Evolutionary conservation across 2,797 vertebrate genomes (phyloP).

Genomic region (Gallinago solitaria): DNA sequence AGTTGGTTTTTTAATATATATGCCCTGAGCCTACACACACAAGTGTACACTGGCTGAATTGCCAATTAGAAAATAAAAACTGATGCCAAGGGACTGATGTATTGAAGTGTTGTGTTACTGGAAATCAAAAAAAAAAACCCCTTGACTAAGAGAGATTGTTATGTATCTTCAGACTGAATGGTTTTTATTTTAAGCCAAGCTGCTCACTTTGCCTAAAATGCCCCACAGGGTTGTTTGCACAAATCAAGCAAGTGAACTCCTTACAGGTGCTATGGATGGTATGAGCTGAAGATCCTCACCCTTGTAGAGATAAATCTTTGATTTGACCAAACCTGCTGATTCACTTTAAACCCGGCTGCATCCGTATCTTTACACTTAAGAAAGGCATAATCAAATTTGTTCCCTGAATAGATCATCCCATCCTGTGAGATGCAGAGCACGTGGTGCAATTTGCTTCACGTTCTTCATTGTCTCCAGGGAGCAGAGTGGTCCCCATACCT

Average conservation of each 20-base stretch:
- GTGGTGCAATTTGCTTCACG: accelerated
- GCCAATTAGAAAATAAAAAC: slow-evolving; percentile 27
- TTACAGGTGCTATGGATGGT: background rate
- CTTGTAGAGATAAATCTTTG: background rate
- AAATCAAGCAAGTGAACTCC: background rate
- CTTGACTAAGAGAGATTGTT: background rate
- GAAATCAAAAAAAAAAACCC: background rate
- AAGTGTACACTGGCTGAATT: background rate
- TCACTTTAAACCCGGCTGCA: background rate
- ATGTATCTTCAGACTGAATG: background rate
- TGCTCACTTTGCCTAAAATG: background rate
- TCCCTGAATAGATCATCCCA: accelerated
- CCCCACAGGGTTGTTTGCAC: background rate
- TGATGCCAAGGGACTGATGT: background rate
- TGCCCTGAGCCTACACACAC: background rate
- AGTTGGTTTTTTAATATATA: background rate
- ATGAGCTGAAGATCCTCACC: background rate
- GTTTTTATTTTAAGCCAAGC: background rate
- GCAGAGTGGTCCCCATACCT: background rate
- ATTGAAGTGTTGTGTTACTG: background rate
- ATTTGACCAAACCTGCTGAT: background rate
- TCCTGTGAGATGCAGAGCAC: background rate
- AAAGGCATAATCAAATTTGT: background rate
- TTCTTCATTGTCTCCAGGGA: background rate
- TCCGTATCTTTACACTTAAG: background rate